Conservation (phyloP, 1,140 invertebrate species). For the Propsilocerus akamusi region DNA sequence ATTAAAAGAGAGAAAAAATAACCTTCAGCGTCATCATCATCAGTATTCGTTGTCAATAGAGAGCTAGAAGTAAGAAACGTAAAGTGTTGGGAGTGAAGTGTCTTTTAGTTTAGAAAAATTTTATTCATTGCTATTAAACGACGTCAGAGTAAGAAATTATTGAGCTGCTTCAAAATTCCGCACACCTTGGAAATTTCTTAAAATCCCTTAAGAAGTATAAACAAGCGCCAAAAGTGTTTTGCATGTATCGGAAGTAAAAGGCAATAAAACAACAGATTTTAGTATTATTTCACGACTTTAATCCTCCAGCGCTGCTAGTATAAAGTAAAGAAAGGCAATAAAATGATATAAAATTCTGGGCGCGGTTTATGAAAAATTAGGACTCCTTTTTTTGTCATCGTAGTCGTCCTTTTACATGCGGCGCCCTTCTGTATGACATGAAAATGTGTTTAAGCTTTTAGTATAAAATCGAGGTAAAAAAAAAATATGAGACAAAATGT, state of each 20-base stretch:
- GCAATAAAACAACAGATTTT: conserved; percentile 1
- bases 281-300: not conserved
- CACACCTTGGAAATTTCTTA: not conserved
- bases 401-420: not conserved
- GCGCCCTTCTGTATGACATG: not conserved
- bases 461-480: too few relatives aligned
- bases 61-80: not conserved
- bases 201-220: not conserved
- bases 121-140: not conserved
- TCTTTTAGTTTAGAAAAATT: not conserved
- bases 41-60: not conserved
- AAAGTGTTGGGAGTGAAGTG: not conserved
- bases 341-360: conserved; percentile 1
- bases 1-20: not conserved
- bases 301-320: not conserved
- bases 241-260: not conserved
- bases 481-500: too few relatives aligned
- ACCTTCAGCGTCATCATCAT: not conserved
- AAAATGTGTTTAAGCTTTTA: conserved; percentile 3
- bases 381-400: not conserved
- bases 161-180: not conserved
- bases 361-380: conserved; percentile 1
- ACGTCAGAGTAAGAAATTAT: not conserved
- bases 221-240: not conserved
- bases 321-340: not conserved